Evolutionary conservation across 2,797 vertebrate genomes (phyloP), one percentile per base, ranked within the genome.

Genomic region (Phalloptychus januarius): DNA sequence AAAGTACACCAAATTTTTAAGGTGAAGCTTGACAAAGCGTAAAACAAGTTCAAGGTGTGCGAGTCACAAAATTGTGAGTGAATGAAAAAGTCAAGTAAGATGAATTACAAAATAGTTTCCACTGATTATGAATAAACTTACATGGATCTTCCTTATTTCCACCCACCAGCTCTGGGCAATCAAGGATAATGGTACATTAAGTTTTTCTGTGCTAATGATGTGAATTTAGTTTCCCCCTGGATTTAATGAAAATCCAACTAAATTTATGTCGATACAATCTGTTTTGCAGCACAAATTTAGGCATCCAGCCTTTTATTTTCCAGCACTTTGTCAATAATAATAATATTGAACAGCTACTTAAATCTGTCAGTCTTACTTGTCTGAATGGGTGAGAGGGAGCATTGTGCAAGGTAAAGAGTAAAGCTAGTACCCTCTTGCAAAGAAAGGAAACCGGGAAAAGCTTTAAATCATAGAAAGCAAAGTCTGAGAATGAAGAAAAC

Each of bases 361-460:
- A 71, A 87, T 80, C 69, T 87, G 86, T 63, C 83, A 79, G 52
- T 82, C 82, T 79, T 79, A 75, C 40, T 69, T 74, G 31, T 72
- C 63, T 77, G 28, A 67, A 76, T 40, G 33, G 75, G 88, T 86
- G 80, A 82, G 86, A 70, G 71, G 56, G 61, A 50, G 78, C 77
- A 70, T 88, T 87, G 89, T 85, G 71, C 5, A 18, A 74, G 20
- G 23, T 74, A 79, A 65, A 75, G 73, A 77, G 86, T 69, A 86
- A 84, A 86, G 81, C 74, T 74, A 77, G 73, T 78, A 45, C 61
- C 54, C 48, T 76, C 69, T 87, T 76, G 79, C 76, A 87, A 82
- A 88, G 67, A 80, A 83, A 81, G 80, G 81, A 86, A 89, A 85
- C 7, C 11, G 71, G 50, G 44, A 76, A 76, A 75, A 80, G 83